Conservation (phyloP, 2,888 invertebrate genomes). For the Patella pellucida region DNA sequence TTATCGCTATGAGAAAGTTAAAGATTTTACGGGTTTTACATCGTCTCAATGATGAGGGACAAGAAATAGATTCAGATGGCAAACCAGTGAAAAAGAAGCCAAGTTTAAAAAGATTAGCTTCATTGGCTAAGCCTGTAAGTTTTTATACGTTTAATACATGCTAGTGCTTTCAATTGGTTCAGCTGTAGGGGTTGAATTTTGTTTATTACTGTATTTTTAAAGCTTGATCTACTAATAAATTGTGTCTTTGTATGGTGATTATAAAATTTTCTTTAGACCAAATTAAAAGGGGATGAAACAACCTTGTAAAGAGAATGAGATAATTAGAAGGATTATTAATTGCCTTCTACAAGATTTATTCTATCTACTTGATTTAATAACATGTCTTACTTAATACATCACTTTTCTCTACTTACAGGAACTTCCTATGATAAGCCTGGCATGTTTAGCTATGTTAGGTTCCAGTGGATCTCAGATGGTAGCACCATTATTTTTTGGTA, state of each 20-base stretch:
- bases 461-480: slow-evolving; percentile 60
- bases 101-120: slow-evolving; percentile 50
- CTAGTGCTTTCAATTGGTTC: no score
- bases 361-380: no score
- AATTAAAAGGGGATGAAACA: no score
- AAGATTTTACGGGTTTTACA: slow-evolving; percentile 51
- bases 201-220: no score
- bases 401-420: slow-evolving; percentile 45
- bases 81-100: slow-evolving; percentile 53
- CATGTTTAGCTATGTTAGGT: slow-evolving; percentile 48
- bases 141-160: not conserved
- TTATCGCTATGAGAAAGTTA: slow-evolving; percentile 50
- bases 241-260: no score
- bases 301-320: no score
- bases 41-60: slow-evolving; percentile 53
- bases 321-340: no score
- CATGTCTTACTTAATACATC: no score
- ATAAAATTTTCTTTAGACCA: no score
- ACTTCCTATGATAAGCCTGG: slow-evolving; percentile 43
- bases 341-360: no score
- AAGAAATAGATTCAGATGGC: slow-evolving; percentile 63
- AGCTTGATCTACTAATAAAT: no score
- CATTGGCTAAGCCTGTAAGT: slow-evolving; percentile 63
- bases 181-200: no score
- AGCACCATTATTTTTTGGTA: slow-evolving; percentile 68